Conservation (phyloP, 2,888 invertebrate species). For the Pseudeuparius sepicola region DNA sequence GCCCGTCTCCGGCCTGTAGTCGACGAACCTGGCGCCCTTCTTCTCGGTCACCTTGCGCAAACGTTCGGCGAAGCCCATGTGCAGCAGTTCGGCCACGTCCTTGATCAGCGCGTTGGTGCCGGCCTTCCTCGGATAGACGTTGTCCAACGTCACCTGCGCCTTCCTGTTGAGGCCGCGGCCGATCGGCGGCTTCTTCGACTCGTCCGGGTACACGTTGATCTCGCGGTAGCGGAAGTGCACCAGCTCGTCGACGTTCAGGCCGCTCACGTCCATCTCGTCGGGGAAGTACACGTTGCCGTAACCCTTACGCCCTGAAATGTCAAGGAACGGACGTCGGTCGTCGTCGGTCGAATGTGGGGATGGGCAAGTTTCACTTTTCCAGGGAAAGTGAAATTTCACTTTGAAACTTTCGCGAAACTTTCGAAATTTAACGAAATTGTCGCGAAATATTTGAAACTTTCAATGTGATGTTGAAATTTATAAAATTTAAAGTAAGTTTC, state of each 20-base stretch:
- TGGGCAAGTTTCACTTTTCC: too few relatives aligned
- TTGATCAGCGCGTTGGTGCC: constrained; percentile 68
- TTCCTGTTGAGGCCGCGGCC: constrained; percentile 80
- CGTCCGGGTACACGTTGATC: constrained; percentile 90
- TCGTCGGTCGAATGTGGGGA: too few relatives aligned
- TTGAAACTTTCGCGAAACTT: too few relatives aligned
- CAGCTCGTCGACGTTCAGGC: constrained; percentile 76
- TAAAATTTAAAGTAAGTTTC: too few relatives aligned
- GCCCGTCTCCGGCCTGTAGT: constrained; percentile 90
- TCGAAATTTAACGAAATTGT: too few relatives aligned
- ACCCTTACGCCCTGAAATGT: constrained; percentile 49
- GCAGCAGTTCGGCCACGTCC: constrained; percentile 62
- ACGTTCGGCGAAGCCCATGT: constrained; percentile 79
- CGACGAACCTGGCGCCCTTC: constrained; percentile 84
- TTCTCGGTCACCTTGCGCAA: constrained; percentile 75
- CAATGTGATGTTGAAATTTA: too few relatives aligned
- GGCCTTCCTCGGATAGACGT: constrained; percentile 90
- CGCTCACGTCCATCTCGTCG: constrained; percentile 74
- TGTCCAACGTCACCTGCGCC: constrained; percentile 86
- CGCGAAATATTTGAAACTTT: too few relatives aligned
- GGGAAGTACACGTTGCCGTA: constrained; percentile 87
- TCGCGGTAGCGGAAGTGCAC: constrained; percentile 92
- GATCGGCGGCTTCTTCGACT: constrained; percentile 73
- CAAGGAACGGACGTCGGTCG: background rate
- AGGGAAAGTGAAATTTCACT: too few relatives aligned